phyloP scores from a whole-genome alignment of 2,888 invertebrate genomes.

The Tipula lateralis region DNA sequence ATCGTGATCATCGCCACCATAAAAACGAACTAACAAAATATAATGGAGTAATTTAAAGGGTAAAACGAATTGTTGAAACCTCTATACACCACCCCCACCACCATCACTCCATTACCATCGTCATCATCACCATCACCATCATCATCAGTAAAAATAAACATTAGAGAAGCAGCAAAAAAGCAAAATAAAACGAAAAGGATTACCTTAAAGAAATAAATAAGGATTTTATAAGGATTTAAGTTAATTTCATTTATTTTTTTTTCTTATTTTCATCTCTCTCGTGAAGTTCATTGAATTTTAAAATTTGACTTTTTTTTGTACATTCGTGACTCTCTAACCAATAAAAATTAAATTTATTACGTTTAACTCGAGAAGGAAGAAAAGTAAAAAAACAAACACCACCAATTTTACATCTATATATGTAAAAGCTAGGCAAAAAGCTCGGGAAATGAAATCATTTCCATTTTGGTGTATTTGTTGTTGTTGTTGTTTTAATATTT shows the following conservation, averaged over 20 bases:
- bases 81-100: neutral
- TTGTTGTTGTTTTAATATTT: neutral
- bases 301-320: neutral
- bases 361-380: neutral
- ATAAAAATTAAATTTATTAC: slow-evolving; percentile 11
- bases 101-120: neutral
- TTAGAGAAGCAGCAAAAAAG: neutral
- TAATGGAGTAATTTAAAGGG: neutral
- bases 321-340: neutral
- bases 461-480: neutral
- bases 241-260: slow-evolving; percentile 9
- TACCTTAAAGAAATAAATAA: slow-evolving; percentile 24
- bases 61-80: neutral
- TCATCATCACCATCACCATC: neutral
- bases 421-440: neutral
- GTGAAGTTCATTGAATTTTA: slow-evolving; percentile 13
- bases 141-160: neutral
- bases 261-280: neutral
- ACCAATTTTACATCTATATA: neutral
- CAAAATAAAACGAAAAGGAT: neutral
- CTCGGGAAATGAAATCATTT: neutral
- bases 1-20: neutral
- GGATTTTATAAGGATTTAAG: slow-evolving; percentile 24
- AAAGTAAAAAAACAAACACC: neutral
- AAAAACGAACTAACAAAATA: neutral